Base-by-base conservation (phyloP, 2,113 vertebrate species). In the Tupaia tana region DNA sequence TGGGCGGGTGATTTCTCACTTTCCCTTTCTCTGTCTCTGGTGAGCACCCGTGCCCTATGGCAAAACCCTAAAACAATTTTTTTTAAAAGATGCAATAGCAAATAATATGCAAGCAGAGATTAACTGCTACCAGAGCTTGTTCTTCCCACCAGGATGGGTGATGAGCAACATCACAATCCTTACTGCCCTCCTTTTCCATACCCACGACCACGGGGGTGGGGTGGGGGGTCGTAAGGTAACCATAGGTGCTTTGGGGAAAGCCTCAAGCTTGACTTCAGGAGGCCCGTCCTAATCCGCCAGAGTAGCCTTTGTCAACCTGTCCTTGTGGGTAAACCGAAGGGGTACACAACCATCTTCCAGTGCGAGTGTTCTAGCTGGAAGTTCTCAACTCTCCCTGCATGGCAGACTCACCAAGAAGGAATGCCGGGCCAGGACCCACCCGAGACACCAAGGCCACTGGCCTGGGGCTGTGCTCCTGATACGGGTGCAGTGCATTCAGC, bases 241-340 rank as follows among this genome's bases (percentile, higher is more conserved):
- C 5, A 34, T 73, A 29, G 16, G 31, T 1, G 4, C 2, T 24
- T 2, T 19, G 54, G 81, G 66, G 52, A 54, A 31, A 56, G 31
- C 29, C 80, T 61, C 0, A 0, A 16, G 69, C 9, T 77, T 58
- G 22, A 27, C 3, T 0, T 0, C 2, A 1, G 63, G 66, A 88
- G 29, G 63, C 90, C 73, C 0, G 27, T 22, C 54, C 78, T 56
- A 16, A 79, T 52, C 82, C 52, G 59, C 29, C n/a, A 11, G 7
- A 18, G 59, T 2, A 12, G 7, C 15, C 59, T 79, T 16, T 11
- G 77, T 61, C 63, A 54, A 29, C 25, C 3, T 1, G 9, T 67
- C 70, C 71, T 71, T 56, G 12, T 10, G 19, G 61, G 29, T 22
- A 59, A 43, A 82, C 11, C 2, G 3, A 14, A 66, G 22, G 27